phyloP scores from a whole-genome alignment of 1,140 invertebrate genomes.

The Diachasmimorpha longicaudata region DNA sequence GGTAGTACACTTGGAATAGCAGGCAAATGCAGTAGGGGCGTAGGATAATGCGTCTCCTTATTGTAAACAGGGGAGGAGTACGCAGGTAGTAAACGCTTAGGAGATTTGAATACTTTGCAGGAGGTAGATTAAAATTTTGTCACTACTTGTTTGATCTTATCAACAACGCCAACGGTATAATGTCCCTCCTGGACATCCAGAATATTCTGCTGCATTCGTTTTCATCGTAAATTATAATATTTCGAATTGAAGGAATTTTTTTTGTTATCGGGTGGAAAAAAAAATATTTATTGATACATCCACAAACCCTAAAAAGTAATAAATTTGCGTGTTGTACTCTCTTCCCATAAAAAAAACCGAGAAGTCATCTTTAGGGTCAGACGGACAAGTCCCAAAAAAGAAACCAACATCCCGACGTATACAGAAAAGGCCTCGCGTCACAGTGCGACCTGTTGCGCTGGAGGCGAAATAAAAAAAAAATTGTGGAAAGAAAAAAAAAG shows the following conservation, averaged over 20 bases:
- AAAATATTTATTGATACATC: conserved; percentile 3
- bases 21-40: too few relatives aligned
- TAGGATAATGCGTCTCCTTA: too few relatives aligned
- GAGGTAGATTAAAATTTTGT: too few relatives aligned
- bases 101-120: too few relatives aligned
- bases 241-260: not conserved
- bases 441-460: conserved; percentile 50
- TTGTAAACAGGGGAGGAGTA: too few relatives aligned
- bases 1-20: too few relatives aligned
- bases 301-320: conserved; percentile 31
- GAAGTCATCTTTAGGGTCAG: conserved; percentile 31
- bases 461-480: conserved; percentile 15
- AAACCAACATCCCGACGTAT: not conserved
- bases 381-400: conserved; percentile 10
- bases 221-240: not conserved
- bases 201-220: not conserved
- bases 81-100: too few relatives aligned
- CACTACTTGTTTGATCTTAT: too few relatives aligned
- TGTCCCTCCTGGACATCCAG: too few relatives aligned
- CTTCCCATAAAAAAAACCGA: conserved; percentile 10
- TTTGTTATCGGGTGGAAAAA: not conserved
- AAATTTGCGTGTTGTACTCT: conserved; percentile 40
- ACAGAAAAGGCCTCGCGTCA: conserved; percentile 39
- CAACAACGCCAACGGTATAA: too few relatives aligned
- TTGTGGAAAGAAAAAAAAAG: conserved; percentile 27